Base-by-base conservation (phyloP, 2,888 invertebrate species). In the Platycheirus albimanus region DNA sequence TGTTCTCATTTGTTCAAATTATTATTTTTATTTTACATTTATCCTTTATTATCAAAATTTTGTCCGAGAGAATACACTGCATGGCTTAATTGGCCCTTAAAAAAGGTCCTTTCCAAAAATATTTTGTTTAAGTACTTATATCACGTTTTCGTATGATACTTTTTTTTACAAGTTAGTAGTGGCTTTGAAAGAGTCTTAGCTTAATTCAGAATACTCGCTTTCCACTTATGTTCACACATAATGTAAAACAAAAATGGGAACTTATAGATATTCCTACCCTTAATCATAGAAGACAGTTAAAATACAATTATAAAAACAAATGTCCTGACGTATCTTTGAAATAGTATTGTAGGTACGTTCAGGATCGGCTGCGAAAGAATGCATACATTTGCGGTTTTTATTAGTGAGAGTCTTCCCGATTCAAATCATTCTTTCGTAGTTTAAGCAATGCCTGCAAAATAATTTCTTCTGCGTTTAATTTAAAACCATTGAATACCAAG, bases 41-140 rank as follows among this genome's bases (percentile, higher is more conserved):
- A n/a, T n/a, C n/a, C n/a, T 47, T 11, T 24, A 24, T 11, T 43
- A 63, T 72, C 66, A 47, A 79, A 49, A 33, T 49, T 38, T 43
- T 87, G 87, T 91, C 90, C 90, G 90, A 90, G 91, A 90, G 91
- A 90, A 88, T 88, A 87, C 90, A 90, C 89, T 90, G 91, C 91
- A 91, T 91, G 91, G 91, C 91, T 90, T 90, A 45, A 6, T 13
- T 17, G 69, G 69, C 56, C 76, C 56, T 58, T 74, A 69, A 30
- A 69, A 24, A 45, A 71, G 71, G 54, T 66, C 67, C 38, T 43
- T 63, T 63, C 11, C 13, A 54, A 19, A 45, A 36, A 36, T 28
- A 56, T 43, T 3, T 52, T 52, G 19, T 15, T 49, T 33, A 13
- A 61, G 11, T 20, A 11, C 36, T n/a, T 36, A 74, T 41, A 56